Evolutionary conservation across 1,140 invertebrate species (phyloP).

Genomic region (Anoplophora glabripennis): DNA sequence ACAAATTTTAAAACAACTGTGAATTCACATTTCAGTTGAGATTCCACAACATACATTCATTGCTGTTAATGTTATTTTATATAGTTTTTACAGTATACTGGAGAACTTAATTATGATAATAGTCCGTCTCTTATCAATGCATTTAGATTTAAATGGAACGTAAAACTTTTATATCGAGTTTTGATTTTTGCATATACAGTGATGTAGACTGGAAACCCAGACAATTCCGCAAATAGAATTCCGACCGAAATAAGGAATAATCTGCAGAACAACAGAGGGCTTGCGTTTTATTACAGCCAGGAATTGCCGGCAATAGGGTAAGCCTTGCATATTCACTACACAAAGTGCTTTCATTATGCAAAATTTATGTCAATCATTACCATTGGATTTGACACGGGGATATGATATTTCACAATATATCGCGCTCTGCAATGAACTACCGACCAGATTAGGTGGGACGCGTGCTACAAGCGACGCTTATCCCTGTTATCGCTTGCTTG

Average conservation of each 20-base stretch:
- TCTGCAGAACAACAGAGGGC: slow-evolving; percentile 15
- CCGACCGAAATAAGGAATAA: slow-evolving; percentile 15
- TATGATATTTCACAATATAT: slow-evolving; percentile 49
- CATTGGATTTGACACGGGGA: slow-evolving; percentile 47
- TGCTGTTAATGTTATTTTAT: too few species aligned
- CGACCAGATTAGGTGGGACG: slow-evolving; percentile 43
- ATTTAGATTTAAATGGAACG: too few species aligned
- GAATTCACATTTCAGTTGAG: too few species aligned
- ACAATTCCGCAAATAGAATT: background rate
- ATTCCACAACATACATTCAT: too few species aligned
- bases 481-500: slow-evolving; percentile 49
- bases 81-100: too few species aligned
- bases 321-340: slow-evolving; percentile 30
- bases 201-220: too few species aligned
- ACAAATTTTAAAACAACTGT: too few species aligned
- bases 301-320: slow-evolving; percentile 32
- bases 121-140: too few species aligned
- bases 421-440: slow-evolving; percentile 43
- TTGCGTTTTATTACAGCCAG: slow-evolving; percentile 39
- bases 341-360: slow-evolving; percentile 48
- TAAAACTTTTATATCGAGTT: too few species aligned
- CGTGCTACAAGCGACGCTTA: slow-evolving; percentile 40
- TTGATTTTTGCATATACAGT: too few species aligned
- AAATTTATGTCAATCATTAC: slow-evolving; percentile 52
- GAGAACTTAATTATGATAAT: too few species aligned